Conservation (phyloP, 2,888 invertebrate species). For the Isoperla grammatica region DNA sequence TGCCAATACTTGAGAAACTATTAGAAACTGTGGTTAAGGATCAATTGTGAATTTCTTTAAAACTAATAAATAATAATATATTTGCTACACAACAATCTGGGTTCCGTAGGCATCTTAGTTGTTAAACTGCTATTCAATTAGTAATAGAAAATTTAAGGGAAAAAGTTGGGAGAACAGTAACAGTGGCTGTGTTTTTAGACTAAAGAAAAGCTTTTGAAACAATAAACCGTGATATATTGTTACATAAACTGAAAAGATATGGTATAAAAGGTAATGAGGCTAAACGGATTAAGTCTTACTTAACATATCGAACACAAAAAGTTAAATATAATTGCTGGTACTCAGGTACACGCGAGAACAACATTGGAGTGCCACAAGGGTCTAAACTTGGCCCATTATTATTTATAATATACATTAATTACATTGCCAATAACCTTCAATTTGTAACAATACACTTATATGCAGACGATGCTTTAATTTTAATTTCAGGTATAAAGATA, state of each 20-base stretch:
- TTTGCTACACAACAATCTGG: background rate
- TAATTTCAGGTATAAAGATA: too few species aligned
- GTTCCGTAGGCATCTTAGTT: background rate
- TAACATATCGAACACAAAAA: slow-evolving; percentile 6
- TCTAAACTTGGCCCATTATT: background rate
- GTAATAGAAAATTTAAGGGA: background rate
- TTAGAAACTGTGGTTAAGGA: background rate
- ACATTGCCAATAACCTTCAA: background rate
- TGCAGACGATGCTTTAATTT: too few species aligned
- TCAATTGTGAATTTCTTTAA: background rate
- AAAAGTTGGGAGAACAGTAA: background rate
- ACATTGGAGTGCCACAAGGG: background rate
- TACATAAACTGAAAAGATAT: slow-evolving; percentile 3
- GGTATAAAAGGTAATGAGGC: background rate
- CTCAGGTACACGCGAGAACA: background rate
- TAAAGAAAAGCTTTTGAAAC: slow-evolving; percentile 7
- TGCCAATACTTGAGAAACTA: background rate
- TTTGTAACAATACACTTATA: too few species aligned
- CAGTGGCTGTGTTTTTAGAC: slow-evolving; percentile 5
- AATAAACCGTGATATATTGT: slow-evolving; percentile 4
- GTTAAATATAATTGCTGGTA: slow-evolving; percentile 7
- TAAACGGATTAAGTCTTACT: background rate
- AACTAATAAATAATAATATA: background rate
- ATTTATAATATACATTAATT: background rate
- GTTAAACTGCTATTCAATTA: background rate